phyloP scores from a whole-genome alignment of 2,888 invertebrate genomes.

The Helobdella robusta region DNA sequence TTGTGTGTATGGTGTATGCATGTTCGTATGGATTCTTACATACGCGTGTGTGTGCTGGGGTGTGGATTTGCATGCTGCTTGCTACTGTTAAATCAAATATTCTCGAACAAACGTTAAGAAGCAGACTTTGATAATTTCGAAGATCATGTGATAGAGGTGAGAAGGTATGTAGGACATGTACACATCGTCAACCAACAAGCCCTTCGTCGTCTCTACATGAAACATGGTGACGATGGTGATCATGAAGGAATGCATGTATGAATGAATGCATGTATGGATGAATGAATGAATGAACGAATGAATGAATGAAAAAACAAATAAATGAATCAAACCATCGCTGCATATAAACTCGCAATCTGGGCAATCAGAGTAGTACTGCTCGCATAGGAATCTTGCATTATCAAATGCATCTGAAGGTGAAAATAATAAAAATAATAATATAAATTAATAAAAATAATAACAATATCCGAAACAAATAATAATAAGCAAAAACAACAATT shows the following conservation, averaged over 20 bases:
- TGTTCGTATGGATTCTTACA: no score
- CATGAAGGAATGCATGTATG: no score
- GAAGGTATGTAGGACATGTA: slow-evolving; percentile 72
- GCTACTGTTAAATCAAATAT: background rate
- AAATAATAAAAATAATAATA: background rate
- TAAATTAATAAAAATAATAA: background rate
- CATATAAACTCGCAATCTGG: slow-evolving; percentile 72
- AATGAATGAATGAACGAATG: no score
- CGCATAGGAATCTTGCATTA: slow-evolving; percentile 93
- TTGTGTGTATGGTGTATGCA: no score
- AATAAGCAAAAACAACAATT: no score
- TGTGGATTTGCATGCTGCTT: background rate
- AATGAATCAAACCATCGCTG: slow-evolving; percentile 33
- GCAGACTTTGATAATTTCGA: slow-evolving; percentile 77
- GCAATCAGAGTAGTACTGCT: slow-evolving; percentile 87
- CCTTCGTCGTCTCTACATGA: no score
- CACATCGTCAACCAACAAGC: no score
- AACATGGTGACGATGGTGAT: background rate
- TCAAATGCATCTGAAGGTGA: slow-evolving; percentile 73
- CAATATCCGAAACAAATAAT: background rate
- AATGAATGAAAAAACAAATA: no score
- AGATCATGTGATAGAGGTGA: slow-evolving; percentile 96
- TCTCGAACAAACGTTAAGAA: background rate
- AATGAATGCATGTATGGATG: no score
- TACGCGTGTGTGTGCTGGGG: slow-evolving; percentile 5